Evolutionary conservation across 2,888 invertebrate genomes (phyloP).

Genomic region (Polydrusus tereticollis): DNA sequence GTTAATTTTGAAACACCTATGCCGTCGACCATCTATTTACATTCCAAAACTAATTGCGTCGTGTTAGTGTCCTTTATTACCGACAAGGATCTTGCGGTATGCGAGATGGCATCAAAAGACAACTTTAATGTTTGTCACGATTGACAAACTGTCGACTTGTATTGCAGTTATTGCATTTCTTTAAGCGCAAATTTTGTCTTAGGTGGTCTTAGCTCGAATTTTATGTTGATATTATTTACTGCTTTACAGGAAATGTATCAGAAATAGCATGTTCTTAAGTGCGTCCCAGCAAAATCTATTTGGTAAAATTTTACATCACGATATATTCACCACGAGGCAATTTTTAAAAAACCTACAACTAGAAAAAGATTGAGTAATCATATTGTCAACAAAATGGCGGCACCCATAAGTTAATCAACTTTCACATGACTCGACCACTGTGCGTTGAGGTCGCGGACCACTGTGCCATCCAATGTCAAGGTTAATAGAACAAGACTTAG

Average conservation of each 20-base stretch:
- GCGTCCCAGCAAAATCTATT: too few species aligned
- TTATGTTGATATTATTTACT: neutral
- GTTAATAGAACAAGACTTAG: too few species aligned
- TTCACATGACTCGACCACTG: too few species aligned
- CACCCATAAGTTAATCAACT: too few species aligned
- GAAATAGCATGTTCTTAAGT: neutral
- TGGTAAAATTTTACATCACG: too few species aligned
- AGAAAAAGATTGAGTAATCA: too few species aligned
- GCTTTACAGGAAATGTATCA: neutral
- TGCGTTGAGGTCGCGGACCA: too few species aligned
- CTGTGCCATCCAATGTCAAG: too few species aligned
- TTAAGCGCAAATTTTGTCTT: neutral
- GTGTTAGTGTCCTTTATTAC: slow-evolving; percentile 47
- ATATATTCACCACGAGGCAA: too few species aligned
- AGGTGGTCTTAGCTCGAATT: slow-evolving; percentile 6
- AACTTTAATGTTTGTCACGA: slow-evolving; percentile 41
- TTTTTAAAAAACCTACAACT: too few species aligned
- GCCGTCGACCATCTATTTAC: slow-evolving; percentile 44
- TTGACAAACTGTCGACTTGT: slow-evolving; percentile 40
- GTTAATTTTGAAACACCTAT: slow-evolving; percentile 34
- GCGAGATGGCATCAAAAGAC: slow-evolving; percentile 46
- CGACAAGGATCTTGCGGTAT: slow-evolving; percentile 39
- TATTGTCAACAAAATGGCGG: too few species aligned
- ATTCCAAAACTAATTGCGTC: slow-evolving; percentile 49
- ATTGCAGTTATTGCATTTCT: slow-evolving; percentile 5